Evolutionary conservation across 1,140 invertebrate species (phyloP).

Genomic region (Diuraphis noxia): DNA sequence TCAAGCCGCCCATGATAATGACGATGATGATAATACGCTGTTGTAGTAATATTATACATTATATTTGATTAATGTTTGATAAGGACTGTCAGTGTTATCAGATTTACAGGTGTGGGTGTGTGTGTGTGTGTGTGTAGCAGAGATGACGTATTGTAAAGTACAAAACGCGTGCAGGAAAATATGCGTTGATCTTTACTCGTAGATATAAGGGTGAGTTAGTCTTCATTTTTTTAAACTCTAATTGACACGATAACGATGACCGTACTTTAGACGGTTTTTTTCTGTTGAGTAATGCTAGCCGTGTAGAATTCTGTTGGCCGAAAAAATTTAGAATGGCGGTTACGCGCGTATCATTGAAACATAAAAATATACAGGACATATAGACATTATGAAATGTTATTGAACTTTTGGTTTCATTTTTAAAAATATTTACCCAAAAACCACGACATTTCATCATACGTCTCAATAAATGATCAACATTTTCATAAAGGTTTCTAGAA

Average conservation of each 20-base stretch:
- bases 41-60: background rate
- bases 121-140: background rate
- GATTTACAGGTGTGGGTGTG: background rate
- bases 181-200: background rate
- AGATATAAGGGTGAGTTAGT: background rate
- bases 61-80: background rate
- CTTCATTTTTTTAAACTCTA: background rate
- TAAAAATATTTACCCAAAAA: background rate
- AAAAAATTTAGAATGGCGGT: background rate
- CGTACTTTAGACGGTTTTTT: background rate
- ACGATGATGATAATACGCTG: background rate
- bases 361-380: background rate
- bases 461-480: background rate
- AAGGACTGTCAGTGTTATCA: background rate
- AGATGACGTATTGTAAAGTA: background rate
- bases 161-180: background rate
- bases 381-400: background rate
- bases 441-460: background rate
- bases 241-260: background rate
- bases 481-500: background rate
- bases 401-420: background rate
- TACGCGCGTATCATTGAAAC: background rate
- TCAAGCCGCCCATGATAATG: background rate
- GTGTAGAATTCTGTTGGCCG: background rate
- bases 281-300: background rate